These are phyloP conservation scores for Trachemys scripta DNA, from an alignment of 2,113 vertebrate species.

Conservation along the genomic window DNA sequence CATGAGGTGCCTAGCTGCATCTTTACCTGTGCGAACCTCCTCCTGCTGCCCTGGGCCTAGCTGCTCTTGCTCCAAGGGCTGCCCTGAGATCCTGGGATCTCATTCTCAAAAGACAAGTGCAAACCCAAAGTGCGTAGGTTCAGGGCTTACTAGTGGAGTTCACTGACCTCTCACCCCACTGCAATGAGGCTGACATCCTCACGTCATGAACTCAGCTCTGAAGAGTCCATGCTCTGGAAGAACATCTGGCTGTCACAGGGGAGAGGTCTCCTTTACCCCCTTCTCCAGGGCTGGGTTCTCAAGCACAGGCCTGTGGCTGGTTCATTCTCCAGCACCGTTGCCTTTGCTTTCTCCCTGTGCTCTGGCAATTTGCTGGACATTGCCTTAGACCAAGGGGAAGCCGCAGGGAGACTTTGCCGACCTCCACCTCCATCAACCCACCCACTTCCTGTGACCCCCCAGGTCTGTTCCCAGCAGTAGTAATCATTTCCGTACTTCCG, in stretches of 20 bases:
- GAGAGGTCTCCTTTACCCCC: background rate
- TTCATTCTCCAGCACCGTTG: background rate
- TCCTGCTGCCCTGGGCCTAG: background rate
- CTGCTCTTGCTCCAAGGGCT: background rate
- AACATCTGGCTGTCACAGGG: background rate
- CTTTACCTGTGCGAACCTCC: background rate
- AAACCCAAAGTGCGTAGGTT: background rate
- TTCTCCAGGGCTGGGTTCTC: background rate
- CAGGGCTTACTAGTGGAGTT: background rate
- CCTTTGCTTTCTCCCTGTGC: background rate
- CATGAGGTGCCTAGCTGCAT: background rate
- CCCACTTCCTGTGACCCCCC: background rate
- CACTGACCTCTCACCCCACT: background rate
- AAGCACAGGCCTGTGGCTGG: background rate
- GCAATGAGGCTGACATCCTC: background rate
- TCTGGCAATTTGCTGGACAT: background rate
- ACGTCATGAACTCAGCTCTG: background rate
- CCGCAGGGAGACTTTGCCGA: background rate
- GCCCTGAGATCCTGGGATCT: background rate
- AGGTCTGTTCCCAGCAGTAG: background rate
- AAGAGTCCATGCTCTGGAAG: background rate
- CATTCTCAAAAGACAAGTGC: background rate
- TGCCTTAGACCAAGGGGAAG: background rate
- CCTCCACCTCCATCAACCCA: background rate
- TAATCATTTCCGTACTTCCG: background rate